These are phyloP conservation scores for Cheilosia variabilis DNA, from an alignment of 2,888 invertebrate genomes.

Conservation along the genomic window DNA sequence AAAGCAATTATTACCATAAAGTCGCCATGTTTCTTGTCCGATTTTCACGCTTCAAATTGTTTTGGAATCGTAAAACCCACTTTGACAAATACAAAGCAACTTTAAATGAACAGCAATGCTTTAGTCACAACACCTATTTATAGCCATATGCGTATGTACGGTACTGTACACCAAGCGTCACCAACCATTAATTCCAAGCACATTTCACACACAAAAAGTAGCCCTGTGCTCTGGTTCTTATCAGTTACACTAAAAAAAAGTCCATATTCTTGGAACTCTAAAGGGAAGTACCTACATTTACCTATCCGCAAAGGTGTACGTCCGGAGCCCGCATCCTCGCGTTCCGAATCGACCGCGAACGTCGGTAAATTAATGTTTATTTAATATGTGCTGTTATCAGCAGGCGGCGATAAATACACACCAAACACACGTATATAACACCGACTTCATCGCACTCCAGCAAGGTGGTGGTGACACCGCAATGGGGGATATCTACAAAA, in stretches of 20 bases:
- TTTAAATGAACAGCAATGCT: constrained; percentile 14
- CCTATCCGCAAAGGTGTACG: constrained; percentile 58
- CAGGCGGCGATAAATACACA: constrained; percentile 42
- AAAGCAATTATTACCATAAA: not conserved
- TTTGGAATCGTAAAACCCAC: constrained; percentile 1
- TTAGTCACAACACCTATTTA: constrained; percentile 21
- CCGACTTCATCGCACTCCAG: constrained; percentile 43
- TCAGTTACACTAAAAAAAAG: constrained; percentile 49
- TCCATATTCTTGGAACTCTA: constrained; percentile 43
- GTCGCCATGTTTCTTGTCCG: constrained; percentile 18
- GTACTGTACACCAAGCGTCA: constrained; percentile 21
- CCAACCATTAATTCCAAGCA: constrained; percentile 57
- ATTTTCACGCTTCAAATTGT: constrained; percentile 11
- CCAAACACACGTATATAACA: constrained; percentile 25
- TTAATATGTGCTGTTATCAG: constrained; percentile 65
- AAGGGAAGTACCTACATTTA: constrained; percentile 34
- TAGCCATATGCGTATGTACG: not conserved
- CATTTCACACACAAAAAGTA: constrained; percentile 23
- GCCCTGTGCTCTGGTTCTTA: constrained; percentile 42
- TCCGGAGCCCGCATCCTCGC: constrained; percentile 62
- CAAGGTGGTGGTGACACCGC: constrained; percentile 57
- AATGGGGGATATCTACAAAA: constrained; percentile 50
- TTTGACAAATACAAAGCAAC: constrained; percentile 11
- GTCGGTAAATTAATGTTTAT: constrained; percentile 68
- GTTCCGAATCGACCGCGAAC: constrained; percentile 30